Evolutionary conservation across 2,888 invertebrate species (phyloP).

Genomic region (Aphodius sticticus): DNA sequence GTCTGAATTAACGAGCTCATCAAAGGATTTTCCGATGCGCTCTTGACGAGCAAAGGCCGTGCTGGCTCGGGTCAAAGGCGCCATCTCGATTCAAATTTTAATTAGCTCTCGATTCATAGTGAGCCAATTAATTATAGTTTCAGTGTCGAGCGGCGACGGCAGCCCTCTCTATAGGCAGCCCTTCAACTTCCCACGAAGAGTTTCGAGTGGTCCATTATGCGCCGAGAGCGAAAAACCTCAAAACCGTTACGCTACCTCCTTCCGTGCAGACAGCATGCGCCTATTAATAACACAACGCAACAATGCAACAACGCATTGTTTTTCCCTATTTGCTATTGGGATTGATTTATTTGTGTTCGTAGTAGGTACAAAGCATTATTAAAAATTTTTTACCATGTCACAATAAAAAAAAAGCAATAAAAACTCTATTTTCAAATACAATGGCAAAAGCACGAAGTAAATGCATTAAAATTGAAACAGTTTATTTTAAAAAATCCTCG

Average conservation of each 20-base stretch:
- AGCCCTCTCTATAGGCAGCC: not conserved
- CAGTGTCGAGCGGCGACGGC: not conserved
- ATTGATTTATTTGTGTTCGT: too few species aligned
- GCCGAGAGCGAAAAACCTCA: not conserved
- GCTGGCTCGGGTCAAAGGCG: not conserved
- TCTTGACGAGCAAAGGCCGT: not conserved
- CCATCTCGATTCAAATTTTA: not conserved
- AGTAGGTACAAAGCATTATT: too few species aligned
- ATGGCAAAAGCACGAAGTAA: too few species aligned
- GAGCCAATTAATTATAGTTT: not conserved
- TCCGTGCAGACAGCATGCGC: too few species aligned
- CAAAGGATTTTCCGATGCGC: not conserved
- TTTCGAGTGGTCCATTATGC: not conserved
- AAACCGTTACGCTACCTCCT: not conserved
- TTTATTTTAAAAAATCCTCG: too few species aligned
- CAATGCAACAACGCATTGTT: too few species aligned
- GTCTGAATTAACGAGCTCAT: not conserved
- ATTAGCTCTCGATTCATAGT: not conserved
- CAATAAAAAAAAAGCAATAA: too few species aligned
- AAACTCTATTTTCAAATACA: too few species aligned
- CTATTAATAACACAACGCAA: too few species aligned
- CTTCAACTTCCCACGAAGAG: not conserved
- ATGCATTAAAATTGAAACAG: too few species aligned
- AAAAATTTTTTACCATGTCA: too few species aligned
- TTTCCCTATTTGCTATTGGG: too few species aligned